Percentiles rank a stretch among this genome's conserved stretches.
These are phyloP conservation scores for Coecobrya sp. DNA, from an alignment of 2,888 invertebrate species.

Conservation along the genomic window DNA sequence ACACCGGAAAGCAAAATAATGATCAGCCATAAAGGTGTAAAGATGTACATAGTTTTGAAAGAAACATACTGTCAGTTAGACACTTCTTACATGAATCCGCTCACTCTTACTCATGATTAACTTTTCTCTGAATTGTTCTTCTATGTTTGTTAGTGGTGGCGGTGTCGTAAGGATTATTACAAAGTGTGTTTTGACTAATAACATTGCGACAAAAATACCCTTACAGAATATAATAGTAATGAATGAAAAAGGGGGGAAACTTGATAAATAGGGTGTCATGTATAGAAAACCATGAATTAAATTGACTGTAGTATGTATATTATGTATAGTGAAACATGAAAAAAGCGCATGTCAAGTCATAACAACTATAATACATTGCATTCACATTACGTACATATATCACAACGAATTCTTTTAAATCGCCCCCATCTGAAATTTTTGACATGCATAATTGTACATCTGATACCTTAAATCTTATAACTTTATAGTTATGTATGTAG, in stretches of 20 bases:
- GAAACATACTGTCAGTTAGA: neutral
- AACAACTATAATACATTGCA: too few relatives aligned
- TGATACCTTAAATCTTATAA: constrained; percentile 41
- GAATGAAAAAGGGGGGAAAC: constrained; percentile 18
- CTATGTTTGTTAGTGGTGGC: neutral
- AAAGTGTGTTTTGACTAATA: constrained; percentile 12
- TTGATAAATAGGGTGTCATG: constrained; percentile 50
- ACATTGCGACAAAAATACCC: constrained; percentile 33
- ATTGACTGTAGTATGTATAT: neutral
- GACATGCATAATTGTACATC: constrained; percentile 41
- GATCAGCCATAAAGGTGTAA: constrained; percentile 18
- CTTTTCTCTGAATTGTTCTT: neutral
- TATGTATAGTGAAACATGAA: too few relatives aligned
- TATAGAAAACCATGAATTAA: constrained; percentile 1
- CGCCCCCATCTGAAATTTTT: constrained; percentile 36
- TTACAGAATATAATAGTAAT: neutral
- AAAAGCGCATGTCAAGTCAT: neutral
- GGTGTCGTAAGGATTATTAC: neutral
- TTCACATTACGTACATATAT: too few relatives aligned
- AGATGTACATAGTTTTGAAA: constrained; percentile 17
- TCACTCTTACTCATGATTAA: neutral
- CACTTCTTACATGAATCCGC: neutral
- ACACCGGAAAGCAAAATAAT: constrained; percentile 40
- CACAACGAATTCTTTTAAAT: too few relatives aligned
- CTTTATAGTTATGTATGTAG: neutral